Evolutionary conservation across 1,140 invertebrate genomes (phyloP).

Genomic region (Musca vetustissima): DNA sequence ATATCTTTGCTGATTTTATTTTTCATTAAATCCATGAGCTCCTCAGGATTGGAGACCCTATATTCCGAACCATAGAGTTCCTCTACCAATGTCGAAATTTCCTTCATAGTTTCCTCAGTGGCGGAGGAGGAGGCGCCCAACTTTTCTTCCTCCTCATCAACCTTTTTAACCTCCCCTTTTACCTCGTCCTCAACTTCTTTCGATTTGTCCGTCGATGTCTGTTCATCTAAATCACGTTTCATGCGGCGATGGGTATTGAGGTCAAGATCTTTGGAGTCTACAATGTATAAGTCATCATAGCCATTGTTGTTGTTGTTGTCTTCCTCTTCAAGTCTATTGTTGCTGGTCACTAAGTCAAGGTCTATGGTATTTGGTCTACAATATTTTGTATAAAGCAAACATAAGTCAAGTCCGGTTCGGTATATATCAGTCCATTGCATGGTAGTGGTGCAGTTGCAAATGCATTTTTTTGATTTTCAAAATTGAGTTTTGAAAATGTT

Average conservation of each 20-base stretch:
- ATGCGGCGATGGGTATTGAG: conserved; percentile 8
- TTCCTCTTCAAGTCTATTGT: conserved; percentile 22
- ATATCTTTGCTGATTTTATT: background rate
- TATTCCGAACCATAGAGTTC: background rate
- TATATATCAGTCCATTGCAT: conserved; percentile 12
- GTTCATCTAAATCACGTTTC: conserved; percentile 14
- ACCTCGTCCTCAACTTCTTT: background rate
- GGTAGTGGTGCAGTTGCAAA: conserved; percentile 22
- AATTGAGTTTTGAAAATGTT: background rate
- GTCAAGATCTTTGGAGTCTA: conserved; percentile 22
- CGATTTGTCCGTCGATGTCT: background rate
- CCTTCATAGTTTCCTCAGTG: conserved; percentile 1
- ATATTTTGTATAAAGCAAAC: background rate
- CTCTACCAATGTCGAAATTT: background rate
- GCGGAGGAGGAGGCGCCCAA: background rate
- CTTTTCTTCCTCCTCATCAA: no score
- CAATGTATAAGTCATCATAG: background rate
- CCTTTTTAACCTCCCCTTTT: no score
- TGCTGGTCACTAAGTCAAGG: conserved; percentile 16
- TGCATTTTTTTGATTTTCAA: background rate
- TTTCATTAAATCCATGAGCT: background rate
- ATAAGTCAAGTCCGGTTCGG: conserved; percentile 3
- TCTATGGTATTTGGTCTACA: conserved; percentile 1
- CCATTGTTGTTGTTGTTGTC: background rate
- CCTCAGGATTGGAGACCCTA: background rate